These are phyloP conservation scores for Heteronetta atricapilla DNA, from an alignment of 2,113 vertebrate species.

Conservation along the genomic window DNA sequence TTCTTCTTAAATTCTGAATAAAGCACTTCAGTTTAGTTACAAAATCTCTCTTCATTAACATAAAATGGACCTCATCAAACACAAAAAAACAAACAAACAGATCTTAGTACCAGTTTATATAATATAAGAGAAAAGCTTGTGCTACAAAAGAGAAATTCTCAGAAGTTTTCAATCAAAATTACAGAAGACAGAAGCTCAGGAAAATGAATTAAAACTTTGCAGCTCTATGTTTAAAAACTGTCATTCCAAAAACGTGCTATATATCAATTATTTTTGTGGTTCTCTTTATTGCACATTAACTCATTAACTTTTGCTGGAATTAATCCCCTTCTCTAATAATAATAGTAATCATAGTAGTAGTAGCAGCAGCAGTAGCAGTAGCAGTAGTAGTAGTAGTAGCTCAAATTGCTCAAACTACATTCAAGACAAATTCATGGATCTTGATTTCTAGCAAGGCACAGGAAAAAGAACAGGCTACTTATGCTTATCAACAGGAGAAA, in stretches of 20 bases:
- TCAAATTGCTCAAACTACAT: neutral
- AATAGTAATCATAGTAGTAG: no score
- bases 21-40: accelerated
- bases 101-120: neutral
- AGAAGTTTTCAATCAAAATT: neutral
- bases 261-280: neutral
- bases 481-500: neutral
- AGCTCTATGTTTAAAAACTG: neutral
- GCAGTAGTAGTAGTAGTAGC: no score
- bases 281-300: neutral
- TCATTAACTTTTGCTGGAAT: neutral
- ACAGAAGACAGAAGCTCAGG: neutral
- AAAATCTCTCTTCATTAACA: neutral
- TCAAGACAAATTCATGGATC: neutral
- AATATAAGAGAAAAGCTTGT: neutral
- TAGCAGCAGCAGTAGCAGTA: no score
- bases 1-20: neutral
- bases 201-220: neutral
- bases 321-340: no score
- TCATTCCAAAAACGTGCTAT: neutral
- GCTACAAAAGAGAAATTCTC: neutral
- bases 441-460: neutral
- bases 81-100: neutral
- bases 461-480: neutral
- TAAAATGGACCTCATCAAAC: accelerated